Base-by-base conservation (phyloP, 2,113 vertebrate species). In the Campylomormyrus tamandua region DNA sequence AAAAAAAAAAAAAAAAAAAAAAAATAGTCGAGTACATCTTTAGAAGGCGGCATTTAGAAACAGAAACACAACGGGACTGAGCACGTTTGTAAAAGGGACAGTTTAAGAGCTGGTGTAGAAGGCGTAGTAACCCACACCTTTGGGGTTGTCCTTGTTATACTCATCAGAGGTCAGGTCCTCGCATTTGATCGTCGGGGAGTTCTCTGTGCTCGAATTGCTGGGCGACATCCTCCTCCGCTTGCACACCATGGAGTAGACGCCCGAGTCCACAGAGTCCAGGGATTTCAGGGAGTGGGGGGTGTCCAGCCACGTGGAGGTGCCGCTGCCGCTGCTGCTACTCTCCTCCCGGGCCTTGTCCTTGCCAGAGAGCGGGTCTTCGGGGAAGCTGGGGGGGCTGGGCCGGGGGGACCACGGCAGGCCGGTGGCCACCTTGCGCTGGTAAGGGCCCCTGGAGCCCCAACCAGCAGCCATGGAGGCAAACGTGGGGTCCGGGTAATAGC, bases 331-430 rank as follows among this genome's bases (percentile, higher is more conserved):
- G 17, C 74, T 80, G 35, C 90, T 92, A 21, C 91, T 95, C 91
- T 99, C 98, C 90, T 99, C 98, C 15, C 98, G 96, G 90, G 99
- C 96, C 94, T 99, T 99, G 93, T 99, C 98, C 93, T 99, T 99
- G 39, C 66, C 46, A 39, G 96, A 95, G 90, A 99, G 96, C 49
- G 97, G 98, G 88, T 99, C 98, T 94, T 99, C 98, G 0, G 97
- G 93, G 93, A 98, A 99, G 17, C 96, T 95, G 0, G 97, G 95
- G 42, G 98, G 98, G 66, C 98, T 99, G 0, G 98, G 97, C 83
- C 98, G 97, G 13, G 98, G 97, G 42, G 97, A 96, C 98, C 98
- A 99, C 80, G 98, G 97, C 90, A 99, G 95, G 89, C 97, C 97
- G 0, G 97, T 93, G 62, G 96, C 94, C 97, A 99, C 96, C 97